Evolutionary conservation across 2,797 vertebrate species (phyloP), one percentile per base, ranked within the genome.

Genomic region (Lutjanus argentimaculatus): DNA sequence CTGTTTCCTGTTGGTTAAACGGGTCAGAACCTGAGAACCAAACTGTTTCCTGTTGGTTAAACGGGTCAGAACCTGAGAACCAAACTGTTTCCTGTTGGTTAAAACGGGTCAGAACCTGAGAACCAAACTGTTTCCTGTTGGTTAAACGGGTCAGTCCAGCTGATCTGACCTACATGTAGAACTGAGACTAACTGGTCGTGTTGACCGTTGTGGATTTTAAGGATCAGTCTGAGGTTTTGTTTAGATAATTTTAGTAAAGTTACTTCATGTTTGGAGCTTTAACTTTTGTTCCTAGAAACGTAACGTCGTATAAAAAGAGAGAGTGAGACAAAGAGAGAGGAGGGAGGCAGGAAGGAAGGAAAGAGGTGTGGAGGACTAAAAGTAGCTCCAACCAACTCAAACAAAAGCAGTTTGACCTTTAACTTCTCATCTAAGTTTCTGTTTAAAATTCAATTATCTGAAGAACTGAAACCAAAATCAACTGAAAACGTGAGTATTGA

Each of bases 321-420:
- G 49, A 49, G 64, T 51, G 55, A 30, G 64, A 16, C 43, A 51
- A 45, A 15, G 67, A 19, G 49, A 62, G 59, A 43, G 67, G 63
- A 48, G 43, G 72, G 58, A 36, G 73, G 61, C 71, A 93, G 92
- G 93, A 93, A 95, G 89, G 91, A 92, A 91, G 93, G 94, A 94
- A 94, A 92, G 78, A 89, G 92, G 94, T 91, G 92, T 91, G 93
- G 91, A 67, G 62, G 75, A 73, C 85, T 91, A 85, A 93, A 92
- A 83, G 86, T 82, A 66, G 85, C 77, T 65, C 65, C 72, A 25
- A 79, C 79, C 71, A 56, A 66, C 79, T 83, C 55, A 78, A 89
- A 91, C 88, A 83, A 91, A 89, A 87, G 51, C 67, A 52, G 9
- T 78, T 80, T 83, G 77, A 21, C 84, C 85, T 86, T 88, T 89